Evolutionary conservation across 2,113 vertebrate species (phyloP).

Genomic region (Prietella phreatophila): DNA sequence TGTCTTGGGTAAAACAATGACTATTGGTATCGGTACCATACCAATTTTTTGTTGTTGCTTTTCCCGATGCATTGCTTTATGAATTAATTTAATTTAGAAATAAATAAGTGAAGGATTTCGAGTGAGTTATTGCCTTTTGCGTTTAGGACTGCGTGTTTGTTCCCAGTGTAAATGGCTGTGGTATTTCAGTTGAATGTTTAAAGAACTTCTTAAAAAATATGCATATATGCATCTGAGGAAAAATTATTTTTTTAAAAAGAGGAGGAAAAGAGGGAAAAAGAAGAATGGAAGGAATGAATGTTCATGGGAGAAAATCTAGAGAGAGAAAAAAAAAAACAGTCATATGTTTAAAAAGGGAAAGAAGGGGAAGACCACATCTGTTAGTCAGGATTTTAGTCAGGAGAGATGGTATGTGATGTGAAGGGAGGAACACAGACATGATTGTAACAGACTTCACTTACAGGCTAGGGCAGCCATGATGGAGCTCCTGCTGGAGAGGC

Average conservation of each 20-base stretch:
- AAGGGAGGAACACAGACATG: not conserved
- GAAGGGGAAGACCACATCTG: constrained; percentile 3
- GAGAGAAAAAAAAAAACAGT: not conserved
- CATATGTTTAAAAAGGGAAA: not conserved
- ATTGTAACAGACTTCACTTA: constrained; percentile 38
- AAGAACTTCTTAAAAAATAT: not conserved
- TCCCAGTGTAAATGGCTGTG: not conserved
- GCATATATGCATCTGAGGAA: not conserved
- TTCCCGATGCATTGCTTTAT: not conserved
- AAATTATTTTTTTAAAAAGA: not conserved
- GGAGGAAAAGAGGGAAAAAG: not conserved
- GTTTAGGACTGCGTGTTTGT: not conserved
- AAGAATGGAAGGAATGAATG: not conserved
- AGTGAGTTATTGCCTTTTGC: not conserved
- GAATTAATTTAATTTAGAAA: not conserved
- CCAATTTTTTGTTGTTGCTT: not conserved
- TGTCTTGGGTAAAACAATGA: not conserved
- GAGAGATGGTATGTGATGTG: not conserved
- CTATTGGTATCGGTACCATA: no score
- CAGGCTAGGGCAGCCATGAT: constrained; percentile 5
- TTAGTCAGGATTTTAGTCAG: not conserved
- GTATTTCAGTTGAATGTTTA: not conserved
- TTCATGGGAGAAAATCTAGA: not conserved
- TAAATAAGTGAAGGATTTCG: not conserved
- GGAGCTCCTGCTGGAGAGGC: constrained; percentile 20